Conservation (phyloP, 64 coral and sea anemone species). For the Orbicella faveolata region DNA sequence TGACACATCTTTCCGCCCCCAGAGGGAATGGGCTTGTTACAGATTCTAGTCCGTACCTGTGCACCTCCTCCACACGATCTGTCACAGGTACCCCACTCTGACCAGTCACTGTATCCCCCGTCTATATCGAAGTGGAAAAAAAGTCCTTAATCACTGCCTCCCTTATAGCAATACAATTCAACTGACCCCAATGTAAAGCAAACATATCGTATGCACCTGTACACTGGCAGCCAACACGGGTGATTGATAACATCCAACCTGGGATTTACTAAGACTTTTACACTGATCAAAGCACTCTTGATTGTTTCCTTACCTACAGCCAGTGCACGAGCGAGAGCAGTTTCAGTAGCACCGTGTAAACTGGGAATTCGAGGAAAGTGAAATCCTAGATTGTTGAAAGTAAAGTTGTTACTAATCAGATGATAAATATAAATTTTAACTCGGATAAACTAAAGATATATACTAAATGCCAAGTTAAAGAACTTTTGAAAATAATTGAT, state of each 20-base stretch:
- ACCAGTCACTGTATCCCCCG: constrained; percentile 55
- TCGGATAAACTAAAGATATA: no score
- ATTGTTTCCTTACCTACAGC: not conserved
- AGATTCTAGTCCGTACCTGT: constrained; percentile 80
- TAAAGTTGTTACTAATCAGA: not conserved
- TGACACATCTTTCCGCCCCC: constrained; percentile 27
- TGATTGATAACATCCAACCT: no score
- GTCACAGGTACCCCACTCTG: constrained; percentile 61
- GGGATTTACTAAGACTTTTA: no score
- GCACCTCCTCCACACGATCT: constrained; percentile 70
- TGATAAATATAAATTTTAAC: no score
- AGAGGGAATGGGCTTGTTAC: constrained; percentile 39
- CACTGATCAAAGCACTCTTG: no score
- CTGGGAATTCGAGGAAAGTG: not conserved
- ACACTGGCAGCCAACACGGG: no score
- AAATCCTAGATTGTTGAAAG: not conserved
- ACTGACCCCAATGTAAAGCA: no score
- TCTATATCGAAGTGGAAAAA: not conserved
- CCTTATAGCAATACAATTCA: no score
- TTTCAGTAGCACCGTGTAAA: not conserved
- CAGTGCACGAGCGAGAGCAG: not conserved
- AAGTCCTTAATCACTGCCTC: not conserved
- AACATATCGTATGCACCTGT: no score
- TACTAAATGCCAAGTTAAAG: no score
- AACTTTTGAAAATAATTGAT: no score